phyloP scores from a whole-genome alignment of 2,888 invertebrate genomes.

The Anoplius nigerrimus region DNA sequence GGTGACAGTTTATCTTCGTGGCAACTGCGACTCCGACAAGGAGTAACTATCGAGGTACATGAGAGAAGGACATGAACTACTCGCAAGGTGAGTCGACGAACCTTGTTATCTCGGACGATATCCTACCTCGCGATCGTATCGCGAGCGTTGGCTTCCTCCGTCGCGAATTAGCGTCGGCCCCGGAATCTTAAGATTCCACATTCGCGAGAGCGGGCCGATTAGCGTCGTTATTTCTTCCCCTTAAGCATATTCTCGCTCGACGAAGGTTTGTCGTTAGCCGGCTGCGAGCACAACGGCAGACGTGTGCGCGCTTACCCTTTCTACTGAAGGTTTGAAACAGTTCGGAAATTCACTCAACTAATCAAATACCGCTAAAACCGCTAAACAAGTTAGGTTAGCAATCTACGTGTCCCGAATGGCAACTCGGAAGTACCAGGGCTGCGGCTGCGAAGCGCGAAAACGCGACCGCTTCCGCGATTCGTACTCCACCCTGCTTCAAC shows the following conservation, averaged over 20 bases:
- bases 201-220: neutral
- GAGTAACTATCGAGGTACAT: constrained; percentile 71
- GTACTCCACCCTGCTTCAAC: constrained; percentile 39
- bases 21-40: constrained; percentile 67
- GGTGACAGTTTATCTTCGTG: constrained; percentile 48
- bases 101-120: neutral
- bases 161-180: neutral
- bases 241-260: constrained; percentile 31
- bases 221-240: neutral
- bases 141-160: neutral
- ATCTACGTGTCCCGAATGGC: constrained; percentile 72
- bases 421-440: constrained; percentile 55
- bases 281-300: constrained; percentile 39
- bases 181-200: neutral
- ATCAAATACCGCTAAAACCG: constrained; percentile 74
- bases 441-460: constrained; percentile 59
- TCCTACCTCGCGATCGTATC: neutral
- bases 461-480: constrained; percentile 57
- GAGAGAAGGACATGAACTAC: constrained; percentile 74
- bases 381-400: constrained; percentile 73
- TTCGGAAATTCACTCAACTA: constrained; percentile 73
- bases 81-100: constrained; percentile 67
- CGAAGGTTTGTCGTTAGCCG: constrained; percentile 51
- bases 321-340: constrained; percentile 61
- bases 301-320: neutral